A percentile compares a stretch with the other conserved stretches of the same genome.
phyloP scores from a whole-genome alignment of 2,888 invertebrate species.

The Anarsia innoxiella region DNA sequence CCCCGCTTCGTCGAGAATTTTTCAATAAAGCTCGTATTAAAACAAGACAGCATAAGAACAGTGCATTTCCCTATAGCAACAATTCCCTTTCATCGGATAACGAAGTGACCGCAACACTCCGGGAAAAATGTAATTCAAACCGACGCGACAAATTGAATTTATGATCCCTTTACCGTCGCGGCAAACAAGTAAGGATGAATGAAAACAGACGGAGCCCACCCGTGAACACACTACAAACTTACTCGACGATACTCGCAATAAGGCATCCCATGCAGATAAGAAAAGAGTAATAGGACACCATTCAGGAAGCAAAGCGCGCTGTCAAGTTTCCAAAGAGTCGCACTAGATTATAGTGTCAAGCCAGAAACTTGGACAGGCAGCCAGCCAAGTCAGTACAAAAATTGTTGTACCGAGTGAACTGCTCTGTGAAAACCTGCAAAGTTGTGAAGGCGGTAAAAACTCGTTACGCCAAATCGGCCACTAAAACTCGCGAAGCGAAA shows the following conservation, averaged over 20 bases:
- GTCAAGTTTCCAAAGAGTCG: neutral
- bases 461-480: slow-evolving; percentile 71
- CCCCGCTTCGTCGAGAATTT: too few species aligned
- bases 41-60: too few species aligned
- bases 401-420: slow-evolving; percentile 39
- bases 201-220: slow-evolving; percentile 9
- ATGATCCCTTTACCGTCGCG: slow-evolving; percentile 19
- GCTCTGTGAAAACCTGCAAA: slow-evolving; percentile 55
- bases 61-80: neutral
- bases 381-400: slow-evolving; percentile 32
- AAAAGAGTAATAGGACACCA: neutral
- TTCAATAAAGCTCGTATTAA: too few species aligned
- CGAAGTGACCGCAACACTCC: slow-evolving; percentile 19
- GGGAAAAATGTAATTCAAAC: slow-evolving; percentile 18
- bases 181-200: slow-evolving; percentile 13
- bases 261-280: neutral
- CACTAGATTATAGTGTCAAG: slow-evolving; percentile 2
- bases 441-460: slow-evolving; percentile 70
- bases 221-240: neutral
- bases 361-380: neutral
- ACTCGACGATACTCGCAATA: neutral
- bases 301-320: neutral
- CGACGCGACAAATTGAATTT: slow-evolving; percentile 21
- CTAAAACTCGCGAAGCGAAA: slow-evolving; percentile 72
- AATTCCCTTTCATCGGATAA: slow-evolving; percentile 16